phyloP scores from a whole-genome alignment of 1,140 invertebrate genomes.

The Ceratosolen solmsi region DNA sequence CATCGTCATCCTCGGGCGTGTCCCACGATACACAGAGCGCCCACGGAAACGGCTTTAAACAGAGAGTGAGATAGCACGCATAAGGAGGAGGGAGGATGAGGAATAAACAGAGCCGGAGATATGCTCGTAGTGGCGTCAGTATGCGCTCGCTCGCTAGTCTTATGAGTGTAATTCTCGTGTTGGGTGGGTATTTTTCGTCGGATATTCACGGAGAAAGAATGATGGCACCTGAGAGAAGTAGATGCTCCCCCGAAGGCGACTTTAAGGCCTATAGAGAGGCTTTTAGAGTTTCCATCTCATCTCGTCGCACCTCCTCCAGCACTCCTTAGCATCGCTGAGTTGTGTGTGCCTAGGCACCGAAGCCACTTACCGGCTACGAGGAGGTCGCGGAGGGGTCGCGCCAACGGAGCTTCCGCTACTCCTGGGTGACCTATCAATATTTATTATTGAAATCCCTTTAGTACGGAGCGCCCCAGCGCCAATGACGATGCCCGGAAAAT shows the following conservation, averaged over 20 bases:
- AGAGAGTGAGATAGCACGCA: no score
- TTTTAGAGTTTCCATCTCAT: conserved; percentile 31
- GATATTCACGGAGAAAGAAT: conserved; percentile 19
- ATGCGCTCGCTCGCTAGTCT: neutral
- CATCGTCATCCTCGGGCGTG: neutral
- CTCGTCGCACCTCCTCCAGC: neutral
- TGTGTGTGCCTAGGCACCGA: neutral
- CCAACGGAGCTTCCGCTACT: neutral
- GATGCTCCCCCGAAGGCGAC: neutral
- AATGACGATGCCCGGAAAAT: conserved; percentile 35
- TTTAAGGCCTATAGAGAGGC: conserved; percentile 32
- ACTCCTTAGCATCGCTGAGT: neutral
- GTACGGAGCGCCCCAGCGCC: neutral
- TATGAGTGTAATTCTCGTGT: conserved; percentile 25
- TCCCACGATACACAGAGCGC: neutral
- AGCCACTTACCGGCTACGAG: neutral
- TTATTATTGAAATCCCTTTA: conserved; percentile 51
- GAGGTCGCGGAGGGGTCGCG: neutral
- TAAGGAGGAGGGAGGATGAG: no score
- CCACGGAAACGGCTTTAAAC: neutral
- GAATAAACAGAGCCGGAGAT: neutral
- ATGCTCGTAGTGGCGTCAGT: neutral
- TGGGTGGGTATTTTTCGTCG: conserved; percentile 16
- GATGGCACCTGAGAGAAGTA: neutral
- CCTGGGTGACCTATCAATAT: conserved; percentile 50